Conservation (phyloP, 1,140 invertebrate genomes). For the Dermatophagoides farinae region DNA sequence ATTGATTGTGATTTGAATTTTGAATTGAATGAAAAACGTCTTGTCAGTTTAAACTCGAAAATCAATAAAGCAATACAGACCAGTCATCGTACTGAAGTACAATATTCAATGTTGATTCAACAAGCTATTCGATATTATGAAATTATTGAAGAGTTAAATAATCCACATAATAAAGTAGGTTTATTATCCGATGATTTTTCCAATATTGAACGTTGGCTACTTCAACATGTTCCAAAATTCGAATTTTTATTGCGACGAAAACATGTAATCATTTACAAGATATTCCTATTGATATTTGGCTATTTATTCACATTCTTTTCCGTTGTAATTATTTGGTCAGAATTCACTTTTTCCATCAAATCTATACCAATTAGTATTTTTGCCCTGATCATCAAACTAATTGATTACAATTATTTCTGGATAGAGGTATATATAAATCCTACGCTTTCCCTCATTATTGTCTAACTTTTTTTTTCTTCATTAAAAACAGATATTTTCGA, state of each 20-base stretch:
- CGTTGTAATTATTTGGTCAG: slow-evolving; percentile 85
- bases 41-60: slow-evolving; percentile 26
- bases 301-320: slow-evolving; percentile 57
- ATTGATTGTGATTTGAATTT: neutral
- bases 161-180: slow-evolving; percentile 31
- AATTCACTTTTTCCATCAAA: slow-evolving; percentile 73
- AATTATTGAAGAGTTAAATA: slow-evolving; percentile 52
- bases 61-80: slow-evolving; percentile 71
- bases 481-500: slow-evolving; percentile 52
- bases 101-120: slow-evolving; percentile 69
- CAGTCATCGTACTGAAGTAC: slow-evolving; percentile 64
- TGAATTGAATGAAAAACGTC: slow-evolving; percentile 5
- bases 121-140: slow-evolving; percentile 57
- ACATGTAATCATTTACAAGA: slow-evolving; percentile 23
- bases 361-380: slow-evolving; percentile 78
- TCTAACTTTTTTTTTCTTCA: slow-evolving; percentile 18
- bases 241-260: neutral
- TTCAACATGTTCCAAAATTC: neutral
- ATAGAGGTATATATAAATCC: slow-evolving; percentile 88
- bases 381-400: slow-evolving; percentile 66
- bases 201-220: neutral
- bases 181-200: slow-evolving; percentile 29
- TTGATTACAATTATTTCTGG: slow-evolving; percentile 77
- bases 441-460: too few relatives aligned
- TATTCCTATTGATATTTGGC: slow-evolving; percentile 44